These are phyloP conservation scores for Capra hircus DNA, from an alignment of 2,113 vertebrate species.

Conservation along the genomic window DNA sequence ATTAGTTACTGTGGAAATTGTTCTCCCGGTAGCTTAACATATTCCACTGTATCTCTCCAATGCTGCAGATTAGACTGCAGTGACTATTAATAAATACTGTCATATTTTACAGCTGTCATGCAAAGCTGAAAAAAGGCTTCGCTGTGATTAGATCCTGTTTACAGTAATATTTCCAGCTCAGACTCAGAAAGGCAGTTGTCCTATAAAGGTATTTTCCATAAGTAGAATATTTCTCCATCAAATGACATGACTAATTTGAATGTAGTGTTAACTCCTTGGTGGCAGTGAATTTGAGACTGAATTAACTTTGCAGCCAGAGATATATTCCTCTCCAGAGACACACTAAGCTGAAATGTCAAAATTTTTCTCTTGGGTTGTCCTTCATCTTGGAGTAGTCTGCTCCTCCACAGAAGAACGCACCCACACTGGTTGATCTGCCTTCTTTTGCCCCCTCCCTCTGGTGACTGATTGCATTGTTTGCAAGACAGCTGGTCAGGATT, in stretches of 20 bases:
- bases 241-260: slow-evolving; percentile 59
- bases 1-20: slow-evolving; percentile 71
- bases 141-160: slow-evolving; percentile 72
- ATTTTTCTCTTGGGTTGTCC: slow-evolving; percentile 42
- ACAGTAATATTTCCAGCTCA: slow-evolving; percentile 70
- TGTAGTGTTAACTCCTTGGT: slow-evolving; percentile 58
- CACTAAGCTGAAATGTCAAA: slow-evolving; percentile 38
- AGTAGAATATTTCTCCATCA: slow-evolving; percentile 58
- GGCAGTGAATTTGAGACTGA: slow-evolving; percentile 19
- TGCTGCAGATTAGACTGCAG: slow-evolving; percentile 59
- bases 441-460: slow-evolving; percentile 3
- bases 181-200: slow-evolving; percentile 66
- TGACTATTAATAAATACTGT: slow-evolving; percentile 68
- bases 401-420: neutral
- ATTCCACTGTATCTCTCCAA: slow-evolving; percentile 61
- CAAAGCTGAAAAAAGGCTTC: slow-evolving; percentile 63
- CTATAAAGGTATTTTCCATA: slow-evolving; percentile 72
- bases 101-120: slow-evolving; percentile 65
- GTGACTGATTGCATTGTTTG: neutral
- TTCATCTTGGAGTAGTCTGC: neutral
- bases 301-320: slow-evolving; percentile 29
- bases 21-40: slow-evolving; percentile 57
- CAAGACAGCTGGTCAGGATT: slow-evolving; percentile 25
- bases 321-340: slow-evolving; percentile 43
- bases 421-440: neutral